A percentile compares a stretch with the other conserved stretches of the same genome.
phyloP scores from a whole-genome alignment of 2,888 invertebrate species.

The Caenorhabditis becei region DNA sequence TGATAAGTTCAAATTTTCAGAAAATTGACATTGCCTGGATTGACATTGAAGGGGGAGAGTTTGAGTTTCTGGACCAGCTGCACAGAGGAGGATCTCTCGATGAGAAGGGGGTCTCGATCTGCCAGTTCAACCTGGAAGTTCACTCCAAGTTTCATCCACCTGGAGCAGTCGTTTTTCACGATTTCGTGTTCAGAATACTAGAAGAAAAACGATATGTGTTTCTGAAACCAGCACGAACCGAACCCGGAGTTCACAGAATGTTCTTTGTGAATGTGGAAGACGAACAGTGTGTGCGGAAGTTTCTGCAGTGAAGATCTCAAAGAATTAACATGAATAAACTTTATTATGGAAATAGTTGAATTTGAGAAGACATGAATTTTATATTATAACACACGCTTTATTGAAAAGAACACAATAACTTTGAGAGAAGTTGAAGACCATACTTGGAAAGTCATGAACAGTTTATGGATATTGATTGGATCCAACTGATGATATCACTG shows the following conservation, averaged over 20 bases:
- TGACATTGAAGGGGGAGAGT: slow-evolving; percentile 58
- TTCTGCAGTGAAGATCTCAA: slow-evolving; percentile 16
- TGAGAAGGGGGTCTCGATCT: slow-evolving; percentile 49
- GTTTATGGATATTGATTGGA: neutral
- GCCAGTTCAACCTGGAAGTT: slow-evolving; percentile 57
- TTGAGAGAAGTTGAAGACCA: no score
- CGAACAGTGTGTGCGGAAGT: slow-evolving; percentile 9
- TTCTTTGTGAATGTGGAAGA: slow-evolving; percentile 26
- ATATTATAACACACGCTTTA: no score
- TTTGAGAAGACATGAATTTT: no score
- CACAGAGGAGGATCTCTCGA: slow-evolving; percentile 46
- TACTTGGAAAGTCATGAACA: no score
- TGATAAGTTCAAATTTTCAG: slow-evolving; percentile 6
- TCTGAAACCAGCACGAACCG: slow-evolving; percentile 19
- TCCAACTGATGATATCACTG: no score
- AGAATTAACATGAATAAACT: no score
- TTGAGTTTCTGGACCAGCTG: slow-evolving; percentile 42
- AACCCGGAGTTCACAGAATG: slow-evolving; percentile 35
- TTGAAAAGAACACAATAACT: no score
- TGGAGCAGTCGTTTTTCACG: slow-evolving; percentile 22
- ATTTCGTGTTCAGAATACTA: slow-evolving; percentile 25
- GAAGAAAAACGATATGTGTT: slow-evolving; percentile 29
- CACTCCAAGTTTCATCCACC: slow-evolving; percentile 26
- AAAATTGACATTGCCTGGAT: slow-evolving; percentile 48
- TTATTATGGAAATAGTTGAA: no score